Evolutionary conservation across 2,797 vertebrate species (phyloP), one percentile per base, ranked within the genome.

Genomic region (Tachyglossus aculeatus): DNA sequence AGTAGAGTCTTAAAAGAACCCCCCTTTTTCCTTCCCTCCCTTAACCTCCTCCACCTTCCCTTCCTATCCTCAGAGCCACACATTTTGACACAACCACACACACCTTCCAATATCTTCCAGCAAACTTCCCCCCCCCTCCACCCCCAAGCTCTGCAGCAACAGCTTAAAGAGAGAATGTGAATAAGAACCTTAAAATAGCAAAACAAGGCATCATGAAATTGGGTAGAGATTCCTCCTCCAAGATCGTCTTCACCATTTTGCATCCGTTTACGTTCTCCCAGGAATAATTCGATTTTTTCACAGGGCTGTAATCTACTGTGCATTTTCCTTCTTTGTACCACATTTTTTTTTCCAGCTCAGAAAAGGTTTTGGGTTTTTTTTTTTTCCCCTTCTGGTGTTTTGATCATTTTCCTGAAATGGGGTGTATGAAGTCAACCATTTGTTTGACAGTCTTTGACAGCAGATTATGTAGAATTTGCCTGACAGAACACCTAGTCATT

Each of bases 381-480:
- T 37, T 61, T 78, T 72, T 29, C 69, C 34, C 62, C 79, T 86
- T 84, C 75, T 75, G 50, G 60, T 89, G 85, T 90, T 90, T 91
- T 90, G 89, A 88, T 90, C 70, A 76, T 83, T 89, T 89, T 86
- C 71, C 90, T 88, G 90, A 88, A 83, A 87, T 84, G 83, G 91
- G 91, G 80, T 85, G 87, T 78, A 82, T 87, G 78, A 82, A 95
- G 95, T 95, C 93, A 93, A 89, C 92, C 92, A 89, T 89, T 91
- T 84, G 88, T 94, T 87, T 96, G 95, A 94, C 90, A 86, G 60
- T 67, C 79, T 91, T 78, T 91, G 92, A 92, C 91, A 94, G 91
- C 88, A 91, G 86, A 92, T 93, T 91, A 90, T 94, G 94, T 92
- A 93, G 93, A 93, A 93, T 92, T 91, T 92, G 79, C 66, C 74